Conservation (phyloP, 2,888 invertebrate genomes). For the Noctua janthe region DNA sequence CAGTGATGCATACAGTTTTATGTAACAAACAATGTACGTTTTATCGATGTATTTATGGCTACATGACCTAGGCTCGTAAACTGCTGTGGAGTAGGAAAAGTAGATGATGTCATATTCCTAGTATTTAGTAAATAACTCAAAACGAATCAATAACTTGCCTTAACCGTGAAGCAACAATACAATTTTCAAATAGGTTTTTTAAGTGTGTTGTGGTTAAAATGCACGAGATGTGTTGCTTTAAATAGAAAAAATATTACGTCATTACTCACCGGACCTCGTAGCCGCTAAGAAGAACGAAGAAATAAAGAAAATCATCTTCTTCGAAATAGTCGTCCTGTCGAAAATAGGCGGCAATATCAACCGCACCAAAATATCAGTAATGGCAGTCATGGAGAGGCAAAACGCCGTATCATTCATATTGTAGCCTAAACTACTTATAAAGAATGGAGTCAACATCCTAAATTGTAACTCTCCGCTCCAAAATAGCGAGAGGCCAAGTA, state of each 20-base stretch:
- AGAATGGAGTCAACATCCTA: slow-evolving; percentile 93
- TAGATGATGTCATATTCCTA: slow-evolving; percentile 13
- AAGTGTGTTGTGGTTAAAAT: background rate
- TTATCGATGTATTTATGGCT: slow-evolving; percentile 22
- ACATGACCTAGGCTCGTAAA: slow-evolving; percentile 47
- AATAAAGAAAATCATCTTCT: slow-evolving; percentile 93
- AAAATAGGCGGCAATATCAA: slow-evolving; percentile 94
- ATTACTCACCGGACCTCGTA: slow-evolving; percentile 92
- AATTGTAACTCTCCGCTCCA: slow-evolving; percentile 94
- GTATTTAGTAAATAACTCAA: slow-evolving; percentile 5
- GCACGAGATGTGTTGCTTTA: background rate
- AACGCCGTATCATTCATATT: slow-evolving; percentile 93
- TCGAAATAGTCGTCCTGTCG: slow-evolving; percentile 92
- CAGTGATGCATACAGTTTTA: background rate
- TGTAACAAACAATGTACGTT: background rate
- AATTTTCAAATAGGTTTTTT: background rate
- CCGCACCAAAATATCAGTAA: slow-evolving; percentile 93
- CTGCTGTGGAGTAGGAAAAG: slow-evolving; percentile 1
- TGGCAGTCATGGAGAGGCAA: slow-evolving; percentile 94
- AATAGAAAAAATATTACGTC: slow-evolving; percentile 9
- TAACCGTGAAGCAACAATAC: slow-evolving; percentile 2
- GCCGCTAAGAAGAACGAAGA: slow-evolving; percentile 93
- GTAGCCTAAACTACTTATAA: slow-evolving; percentile 91
- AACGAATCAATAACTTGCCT: slow-evolving; percentile 22
- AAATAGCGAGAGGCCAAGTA: slow-evolving; percentile 93